Evolutionary conservation across 2,888 invertebrate species (phyloP).

Genomic region (Brenthis hecate): DNA sequence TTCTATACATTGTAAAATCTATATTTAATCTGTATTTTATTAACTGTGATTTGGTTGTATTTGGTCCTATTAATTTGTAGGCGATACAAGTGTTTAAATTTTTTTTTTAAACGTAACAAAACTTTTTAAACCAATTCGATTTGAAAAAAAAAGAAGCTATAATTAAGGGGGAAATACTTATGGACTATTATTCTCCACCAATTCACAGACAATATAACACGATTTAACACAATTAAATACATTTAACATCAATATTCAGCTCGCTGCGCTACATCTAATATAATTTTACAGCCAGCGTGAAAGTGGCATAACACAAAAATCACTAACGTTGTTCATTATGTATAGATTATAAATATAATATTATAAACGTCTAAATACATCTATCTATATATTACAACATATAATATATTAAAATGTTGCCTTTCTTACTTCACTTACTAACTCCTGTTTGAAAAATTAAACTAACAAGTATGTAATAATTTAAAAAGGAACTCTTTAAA

Average conservation of each 20-base stretch:
- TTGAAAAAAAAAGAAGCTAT: background rate
- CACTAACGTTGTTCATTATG: background rate
- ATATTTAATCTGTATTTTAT: slow-evolving; percentile 2
- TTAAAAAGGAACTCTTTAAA: too few species aligned
- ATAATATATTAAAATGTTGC: too few species aligned
- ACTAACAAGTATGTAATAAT: too few species aligned
- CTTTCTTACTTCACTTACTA: too few species aligned
- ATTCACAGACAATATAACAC: slow-evolving; percentile 10
- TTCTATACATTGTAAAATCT: slow-evolving; percentile 3
- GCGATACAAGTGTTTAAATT: background rate
- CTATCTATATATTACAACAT: too few species aligned
- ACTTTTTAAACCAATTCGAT: background rate
- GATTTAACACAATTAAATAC: slow-evolving; percentile 1
- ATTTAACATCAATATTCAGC: too few species aligned
- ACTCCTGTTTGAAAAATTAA: too few species aligned
- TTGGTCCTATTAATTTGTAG: slow-evolving; percentile 14
- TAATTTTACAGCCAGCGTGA: background rate
- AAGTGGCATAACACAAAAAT: background rate
- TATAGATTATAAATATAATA: too few species aligned
- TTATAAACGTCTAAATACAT: too few species aligned
- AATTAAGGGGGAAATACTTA: slow-evolving; percentile 14
- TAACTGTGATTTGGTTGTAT: slow-evolving; percentile 2
- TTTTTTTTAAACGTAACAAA: background rate
- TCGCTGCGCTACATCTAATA: slow-evolving; percentile 2
- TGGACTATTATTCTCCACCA: background rate